Conservation (phyloP, 2,888 invertebrate species). For the Clostera curtula region DNA sequence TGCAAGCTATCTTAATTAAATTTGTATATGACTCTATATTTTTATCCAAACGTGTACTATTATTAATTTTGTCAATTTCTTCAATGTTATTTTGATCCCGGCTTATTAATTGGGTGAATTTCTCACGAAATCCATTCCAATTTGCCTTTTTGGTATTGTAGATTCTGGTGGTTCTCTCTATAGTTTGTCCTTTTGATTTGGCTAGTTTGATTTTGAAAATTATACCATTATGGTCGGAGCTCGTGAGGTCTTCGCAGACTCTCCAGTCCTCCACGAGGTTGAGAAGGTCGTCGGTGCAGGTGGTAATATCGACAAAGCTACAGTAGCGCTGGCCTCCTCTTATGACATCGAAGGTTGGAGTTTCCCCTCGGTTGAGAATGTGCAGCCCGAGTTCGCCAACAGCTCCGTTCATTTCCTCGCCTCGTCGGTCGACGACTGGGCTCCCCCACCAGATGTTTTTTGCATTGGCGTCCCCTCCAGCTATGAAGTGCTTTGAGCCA, state of each 20-base stretch:
- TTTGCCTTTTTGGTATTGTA: not conserved
- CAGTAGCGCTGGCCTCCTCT: no score
- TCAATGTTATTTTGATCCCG: not conserved
- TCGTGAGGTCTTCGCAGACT: not conserved
- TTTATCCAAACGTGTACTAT: slow-evolving; percentile 4
- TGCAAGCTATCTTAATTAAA: slow-evolving; percentile 3
- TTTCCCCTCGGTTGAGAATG: no score
- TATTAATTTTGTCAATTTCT: slow-evolving; percentile 1
- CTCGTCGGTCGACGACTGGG: no score
- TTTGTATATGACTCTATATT: slow-evolving; percentile 1
- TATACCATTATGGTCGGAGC: not conserved
- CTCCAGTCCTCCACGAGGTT: not conserved
- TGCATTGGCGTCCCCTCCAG: no score
- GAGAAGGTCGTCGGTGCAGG: not conserved
- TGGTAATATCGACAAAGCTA: not conserved
- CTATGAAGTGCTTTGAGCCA: no score
- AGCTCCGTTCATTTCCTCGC: no score
- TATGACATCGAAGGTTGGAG: no score
- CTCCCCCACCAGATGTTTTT: no score
- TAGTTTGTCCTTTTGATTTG: not conserved
- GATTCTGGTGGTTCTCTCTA: not conserved
- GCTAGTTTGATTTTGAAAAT: no score
- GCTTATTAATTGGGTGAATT: slow-evolving; percentile 6
- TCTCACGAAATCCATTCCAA: slow-evolving; percentile 10
- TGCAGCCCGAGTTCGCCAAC: no score